Base-by-base conservation (phyloP, 2,888 invertebrate genomes). In the Clitarchus hookeri region DNA sequence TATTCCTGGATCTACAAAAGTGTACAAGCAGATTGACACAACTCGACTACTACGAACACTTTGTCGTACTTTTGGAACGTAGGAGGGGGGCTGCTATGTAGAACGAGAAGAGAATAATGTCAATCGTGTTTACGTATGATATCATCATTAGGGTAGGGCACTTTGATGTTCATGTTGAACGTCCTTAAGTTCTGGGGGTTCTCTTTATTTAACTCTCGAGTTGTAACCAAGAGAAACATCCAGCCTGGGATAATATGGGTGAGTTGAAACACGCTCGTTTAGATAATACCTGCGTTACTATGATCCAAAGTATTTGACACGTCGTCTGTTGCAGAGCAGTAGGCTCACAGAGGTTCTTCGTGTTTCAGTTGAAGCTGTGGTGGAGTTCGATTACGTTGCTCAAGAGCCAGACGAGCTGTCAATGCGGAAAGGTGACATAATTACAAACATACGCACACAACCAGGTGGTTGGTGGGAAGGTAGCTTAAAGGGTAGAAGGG, bases 391-490 rank as follows among this genome's bases (percentile, higher is more conserved):
- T 90, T 97, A 97, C 91, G 94, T 94, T 89, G 97, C 98, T 86
- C 95, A 96, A 90, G 97, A 98, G 92, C 93, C 95, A 0, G 97
- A 97, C 91, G 98, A 98, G 93, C 92, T 98, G 90, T 95, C 96
- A 83, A 93, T 98, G 88, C 93, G 94, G 88, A 96, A 96, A 90
- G 98, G 98, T 86, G 97, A 97, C 91, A 93, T 97, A 88, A 95
- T 98, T 89, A 95, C 94, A 88, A 96, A 96, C 90, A 96, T 98
- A 85, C 94, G 95, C 90, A 94, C 95, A 89, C 94, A 95, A 90
- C 93, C 95, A 48, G 97, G 96, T 86, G 98, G 98, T 87, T 98
- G 98, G 98, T 97, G 96, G 96, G 95, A 96, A 91, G 98, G 98
- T n/a, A 95, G 95, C 87, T 92, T 98, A 86, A 93, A 93, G 89